phyloP scores from a whole-genome alignment of 2,797 vertebrate genomes.

The Oryzias sinensis region DNA sequence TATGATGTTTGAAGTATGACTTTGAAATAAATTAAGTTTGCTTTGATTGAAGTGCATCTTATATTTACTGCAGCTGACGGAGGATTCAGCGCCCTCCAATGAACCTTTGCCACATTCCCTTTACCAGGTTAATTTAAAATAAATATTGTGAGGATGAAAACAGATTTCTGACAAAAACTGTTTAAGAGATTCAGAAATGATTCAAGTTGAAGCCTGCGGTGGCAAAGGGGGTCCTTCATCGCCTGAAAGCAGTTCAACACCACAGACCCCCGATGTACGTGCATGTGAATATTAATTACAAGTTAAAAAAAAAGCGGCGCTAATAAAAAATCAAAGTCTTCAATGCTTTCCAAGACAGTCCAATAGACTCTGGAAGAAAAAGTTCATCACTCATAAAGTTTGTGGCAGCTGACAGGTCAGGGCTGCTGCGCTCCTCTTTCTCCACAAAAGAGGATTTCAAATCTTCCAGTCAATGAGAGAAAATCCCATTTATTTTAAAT shows the following conservation, averaged over 20 bases:
- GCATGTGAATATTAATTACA: conserved; percentile 36
- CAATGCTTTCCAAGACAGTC: conserved; percentile 49
- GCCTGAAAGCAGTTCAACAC: too few species aligned
- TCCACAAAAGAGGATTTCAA: conserved; percentile 49
- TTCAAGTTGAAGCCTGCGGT: neutral
- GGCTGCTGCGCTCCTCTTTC: conserved; percentile 23
- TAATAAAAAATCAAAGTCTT: conserved; percentile 21
- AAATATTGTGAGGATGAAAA: neutral
- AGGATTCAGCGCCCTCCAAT: too few species aligned
- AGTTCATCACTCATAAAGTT: conserved; percentile 54
- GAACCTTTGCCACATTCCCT: too few species aligned
- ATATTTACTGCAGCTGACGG: too few species aligned
- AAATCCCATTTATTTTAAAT: conserved; percentile 69
- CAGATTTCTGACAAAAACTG: neutral
- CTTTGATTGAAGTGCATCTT: too few species aligned
- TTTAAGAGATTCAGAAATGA: neutral
- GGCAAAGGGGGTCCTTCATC: neutral
- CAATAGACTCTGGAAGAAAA: conserved; percentile 33
- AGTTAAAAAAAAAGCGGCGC: conserved; percentile 14
- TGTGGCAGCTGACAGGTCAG: conserved; percentile 63
- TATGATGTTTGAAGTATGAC: too few species aligned
- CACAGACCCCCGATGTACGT: neutral
- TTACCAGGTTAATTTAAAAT: too few species aligned
- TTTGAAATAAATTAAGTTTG: too few species aligned
- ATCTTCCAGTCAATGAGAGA: conserved; percentile 45